Evolutionary conservation across 2,888 invertebrate species (phyloP).

Genomic region (Seladonia tumulorum): DNA sequence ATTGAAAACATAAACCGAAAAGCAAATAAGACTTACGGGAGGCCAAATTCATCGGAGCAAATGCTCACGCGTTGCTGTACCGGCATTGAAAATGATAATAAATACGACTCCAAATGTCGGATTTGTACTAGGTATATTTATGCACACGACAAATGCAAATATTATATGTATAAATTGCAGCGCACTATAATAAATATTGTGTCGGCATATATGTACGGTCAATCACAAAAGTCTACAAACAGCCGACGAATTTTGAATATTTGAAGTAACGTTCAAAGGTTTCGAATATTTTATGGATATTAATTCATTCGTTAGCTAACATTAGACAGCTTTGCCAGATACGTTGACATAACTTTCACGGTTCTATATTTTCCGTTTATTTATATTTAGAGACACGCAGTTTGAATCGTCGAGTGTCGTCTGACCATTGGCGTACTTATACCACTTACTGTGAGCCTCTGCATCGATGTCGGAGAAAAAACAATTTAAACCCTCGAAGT

Average conservation of each 20-base stretch:
- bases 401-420: neutral
- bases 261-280: neutral
- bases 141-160: neutral
- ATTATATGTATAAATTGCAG: conserved; percentile 3
- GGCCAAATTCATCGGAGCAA: neutral
- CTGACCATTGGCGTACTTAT: neutral
- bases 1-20: neutral
- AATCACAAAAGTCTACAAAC: neutral
- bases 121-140: neutral
- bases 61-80: neutral
- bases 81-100: neutral
- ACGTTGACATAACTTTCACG: neutral
- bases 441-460: neutral
- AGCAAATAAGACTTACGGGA: neutral
- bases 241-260: neutral
- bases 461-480: no score
- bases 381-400: no score
- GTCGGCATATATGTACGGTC: neutral
- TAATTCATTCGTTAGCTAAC: neutral
- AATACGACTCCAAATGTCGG: conserved; percentile 4
- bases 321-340: neutral
- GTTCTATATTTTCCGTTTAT: neutral
- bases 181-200: neutral
- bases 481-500: neutral
- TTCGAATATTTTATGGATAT: neutral